Base-by-base conservation (phyloP, 2,113 vertebrate species). In the Caranx melampygus region DNA sequence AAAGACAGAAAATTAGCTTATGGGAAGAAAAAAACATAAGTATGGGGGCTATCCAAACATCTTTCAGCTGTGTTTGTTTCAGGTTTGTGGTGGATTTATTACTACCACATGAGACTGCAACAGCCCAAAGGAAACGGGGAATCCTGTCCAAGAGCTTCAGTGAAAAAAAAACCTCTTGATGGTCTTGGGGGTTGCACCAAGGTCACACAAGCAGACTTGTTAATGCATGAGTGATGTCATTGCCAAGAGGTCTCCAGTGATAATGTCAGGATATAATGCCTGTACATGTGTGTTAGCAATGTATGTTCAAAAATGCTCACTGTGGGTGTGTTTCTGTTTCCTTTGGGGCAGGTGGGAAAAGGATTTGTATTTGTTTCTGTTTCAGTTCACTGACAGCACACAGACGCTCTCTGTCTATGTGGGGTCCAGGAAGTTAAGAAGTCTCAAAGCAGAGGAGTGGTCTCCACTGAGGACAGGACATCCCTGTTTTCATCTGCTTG, bases 1-100 rank as follows among this genome's bases (percentile, higher is more conserved):
- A 57, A 63, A 69, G 9, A 74, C 55, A 80, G 20, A 81, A 79
- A 84, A 81, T 52, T 52, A 67, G 31, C 65, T 71, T 61, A n/a
- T 42, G 79, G 31, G 33, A 58, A 72, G 54, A 69, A 83, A 44
- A 35, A 33, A 66, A 45, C 13, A 16, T 59, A 54, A 62, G 31
- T 55, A 82, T 35, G 11, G 77, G 35, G 52, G 35, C 52, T 64
- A 82, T 87, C 86, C 85, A 85, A 93, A 90, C 83, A 83, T 78
- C 87, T 88, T 91, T 89, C 77, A 84, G 85, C 88, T 80, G 79
- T 74, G 31, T 60, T 78, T 3, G 16, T 82, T 93, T 93, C 71
- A 87, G 78, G 67, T 72, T 45, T 84, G 72, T 33, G 72, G 40
- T 54, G 58, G 81, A 92, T 93, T 94, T 92, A 94, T 90, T 83